A percentile compares a stretch with the other conserved stretches of the same genome.
These are phyloP conservation scores for Anthonomus grandis DNA, from an alignment of 1,140 invertebrate genomes.

Conservation along the genomic window DNA sequence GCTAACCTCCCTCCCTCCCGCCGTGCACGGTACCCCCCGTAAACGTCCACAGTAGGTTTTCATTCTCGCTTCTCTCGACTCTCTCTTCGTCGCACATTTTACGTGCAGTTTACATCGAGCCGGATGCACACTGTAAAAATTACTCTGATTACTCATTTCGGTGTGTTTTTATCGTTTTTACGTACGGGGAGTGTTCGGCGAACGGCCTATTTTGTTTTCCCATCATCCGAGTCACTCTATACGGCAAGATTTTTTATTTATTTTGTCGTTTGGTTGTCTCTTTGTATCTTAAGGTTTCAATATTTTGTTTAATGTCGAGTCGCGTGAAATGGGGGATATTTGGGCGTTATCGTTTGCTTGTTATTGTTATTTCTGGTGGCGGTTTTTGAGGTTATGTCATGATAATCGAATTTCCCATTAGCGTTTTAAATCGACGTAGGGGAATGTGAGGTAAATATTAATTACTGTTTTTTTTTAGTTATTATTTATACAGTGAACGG, in stretches of 20 bases:
- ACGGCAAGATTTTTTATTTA: not conserved
- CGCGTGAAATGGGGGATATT: not conserved
- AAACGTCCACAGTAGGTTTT: conserved; percentile 46
- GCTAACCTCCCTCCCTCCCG: conserved; percentile 46
- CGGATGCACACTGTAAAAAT: conserved; percentile 48
- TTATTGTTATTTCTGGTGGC: not conserved
- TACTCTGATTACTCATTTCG: conserved; percentile 44
- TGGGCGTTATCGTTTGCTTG: not conserved
- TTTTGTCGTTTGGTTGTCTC: not conserved
- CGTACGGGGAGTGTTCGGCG: conserved; percentile 18
- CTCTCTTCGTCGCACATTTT: conserved; percentile 43
- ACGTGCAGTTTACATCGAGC: conserved; percentile 46
- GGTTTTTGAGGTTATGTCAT: too few species aligned
- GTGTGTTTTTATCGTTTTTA: conserved; percentile 37
- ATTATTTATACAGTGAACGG: too few species aligned
- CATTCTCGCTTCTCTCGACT: conserved; percentile 45
- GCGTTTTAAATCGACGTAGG: too few species aligned
- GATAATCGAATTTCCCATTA: too few species aligned
- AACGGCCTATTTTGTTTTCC: conserved; percentile 13
- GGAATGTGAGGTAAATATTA: too few species aligned
- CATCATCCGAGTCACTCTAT: too few species aligned
- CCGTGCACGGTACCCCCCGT: conserved; percentile 46
- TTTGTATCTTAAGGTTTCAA: too few species aligned
- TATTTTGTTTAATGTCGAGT: not conserved
- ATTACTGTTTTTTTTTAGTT: too few species aligned